Percentiles rank a stretch among this genome's conserved stretches.
Conservation (phyloP, 2,888 invertebrate genomes). For the Spilarctia lutea region DNA sequence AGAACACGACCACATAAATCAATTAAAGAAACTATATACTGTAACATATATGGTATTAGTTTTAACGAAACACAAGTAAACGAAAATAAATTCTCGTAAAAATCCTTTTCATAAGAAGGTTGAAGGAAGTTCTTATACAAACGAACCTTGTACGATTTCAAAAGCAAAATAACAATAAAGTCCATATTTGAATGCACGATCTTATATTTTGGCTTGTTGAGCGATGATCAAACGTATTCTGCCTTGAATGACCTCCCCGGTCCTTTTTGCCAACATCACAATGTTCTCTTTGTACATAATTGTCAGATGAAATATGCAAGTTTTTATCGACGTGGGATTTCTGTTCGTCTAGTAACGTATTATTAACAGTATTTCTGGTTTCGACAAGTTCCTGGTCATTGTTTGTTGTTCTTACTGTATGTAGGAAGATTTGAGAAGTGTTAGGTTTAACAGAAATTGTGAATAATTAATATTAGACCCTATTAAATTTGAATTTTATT, state of each 20-base stretch:
- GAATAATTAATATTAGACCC: background rate
- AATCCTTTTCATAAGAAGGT: background rate
- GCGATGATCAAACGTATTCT: conserved; percentile 36
- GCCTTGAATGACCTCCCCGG: conserved; percentile 34
- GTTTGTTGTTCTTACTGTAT: conserved; percentile 37
- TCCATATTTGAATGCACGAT: conserved; percentile 15
- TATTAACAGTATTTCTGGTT: conserved; percentile 51
- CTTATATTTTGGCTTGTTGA: conserved; percentile 33
- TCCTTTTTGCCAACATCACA: conserved; percentile 39
- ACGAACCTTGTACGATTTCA: conserved; percentile 16
- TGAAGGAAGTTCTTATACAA: background rate
- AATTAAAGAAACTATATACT: background rate
- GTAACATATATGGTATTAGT: background rate
- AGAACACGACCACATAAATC: background rate
- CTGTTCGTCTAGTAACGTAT: conserved; percentile 37
- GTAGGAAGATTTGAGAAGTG: conserved; percentile 34
- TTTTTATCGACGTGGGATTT: conserved; percentile 53
- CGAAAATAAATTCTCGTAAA: background rate
- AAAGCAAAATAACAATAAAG: conserved; percentile 16
- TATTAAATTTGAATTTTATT: background rate
- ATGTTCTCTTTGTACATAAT: conserved; percentile 45
- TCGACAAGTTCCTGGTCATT: conserved; percentile 48
- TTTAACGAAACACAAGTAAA: background rate
- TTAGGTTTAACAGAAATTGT: conserved; percentile 25
- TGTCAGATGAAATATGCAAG: conserved; percentile 39